Evolutionary conservation across 2,888 invertebrate genomes (phyloP).

Genomic region (Caenorhabditis zanzibari): DNA sequence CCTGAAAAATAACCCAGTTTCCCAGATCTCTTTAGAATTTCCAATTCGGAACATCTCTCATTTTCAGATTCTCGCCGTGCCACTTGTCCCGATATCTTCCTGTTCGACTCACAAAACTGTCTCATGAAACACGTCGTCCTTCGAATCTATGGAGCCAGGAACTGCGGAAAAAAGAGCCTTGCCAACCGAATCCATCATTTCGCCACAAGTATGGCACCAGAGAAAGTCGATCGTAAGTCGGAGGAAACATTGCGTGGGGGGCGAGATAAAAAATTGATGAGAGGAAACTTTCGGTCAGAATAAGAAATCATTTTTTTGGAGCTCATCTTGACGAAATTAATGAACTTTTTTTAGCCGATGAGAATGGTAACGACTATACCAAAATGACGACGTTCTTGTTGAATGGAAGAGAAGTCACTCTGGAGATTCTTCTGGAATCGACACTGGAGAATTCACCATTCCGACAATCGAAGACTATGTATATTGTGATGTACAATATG

Average conservation of each 20-base stretch:
- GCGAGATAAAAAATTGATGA: conserved; percentile 29
- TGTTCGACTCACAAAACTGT: conserved; percentile 70
- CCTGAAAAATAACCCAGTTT: not conserved
- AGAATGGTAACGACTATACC: conserved; percentile 55
- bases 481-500: conserved; percentile 79
- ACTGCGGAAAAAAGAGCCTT: conserved; percentile 79
- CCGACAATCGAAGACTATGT: conserved; percentile 69
- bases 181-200: conserved; percentile 76
- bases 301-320: conserved; percentile 18
- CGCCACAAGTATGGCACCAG: conserved; percentile 71
- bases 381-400: conserved; percentile 73
- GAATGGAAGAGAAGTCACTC: conserved; percentile 79
- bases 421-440: conserved; percentile 81
- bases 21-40: conserved; percentile 1
- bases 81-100: conserved; percentile 82
- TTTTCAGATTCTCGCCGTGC: conserved; percentile 75
- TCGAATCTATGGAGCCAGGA: conserved; percentile 78
- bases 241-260: conserved; percentile 20
- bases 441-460: conserved; percentile 73
- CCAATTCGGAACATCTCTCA: not conserved
- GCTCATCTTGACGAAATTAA: not conserved
- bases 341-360: conserved; percentile 50
- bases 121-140: conserved; percentile 66
- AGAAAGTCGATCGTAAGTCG: conserved; percentile 60
- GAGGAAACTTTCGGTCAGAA: conserved; percentile 23